Evolutionary conservation across 1,140 invertebrate species (phyloP).

Genomic region (Meloidogyne floridensis): DNA sequence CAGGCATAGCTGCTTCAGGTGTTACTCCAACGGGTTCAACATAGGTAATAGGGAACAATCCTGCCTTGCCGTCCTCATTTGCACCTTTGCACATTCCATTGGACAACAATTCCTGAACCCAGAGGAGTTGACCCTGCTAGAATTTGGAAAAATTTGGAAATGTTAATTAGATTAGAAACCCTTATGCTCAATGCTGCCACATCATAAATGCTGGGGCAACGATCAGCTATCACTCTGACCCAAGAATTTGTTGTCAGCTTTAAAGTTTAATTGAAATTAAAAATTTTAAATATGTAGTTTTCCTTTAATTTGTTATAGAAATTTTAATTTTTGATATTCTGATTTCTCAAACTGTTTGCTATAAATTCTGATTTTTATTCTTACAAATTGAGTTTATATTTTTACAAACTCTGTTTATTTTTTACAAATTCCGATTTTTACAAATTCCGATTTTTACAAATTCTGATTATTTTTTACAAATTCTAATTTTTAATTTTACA

Average conservation of each 20-base stretch:
- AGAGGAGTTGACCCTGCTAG: conserved; percentile 51
- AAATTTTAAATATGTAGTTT: background rate
- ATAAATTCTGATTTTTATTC: background rate
- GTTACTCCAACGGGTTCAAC: conserved; percentile 31
- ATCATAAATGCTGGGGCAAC: conserved; percentile 53
- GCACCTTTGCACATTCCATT: conserved; percentile 51
- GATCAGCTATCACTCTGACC: conserved; percentile 47
- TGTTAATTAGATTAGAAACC: conserved; percentile 33
- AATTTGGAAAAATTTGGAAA: conserved; percentile 30
- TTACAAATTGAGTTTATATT: too few species aligned
- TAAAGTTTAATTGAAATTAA: background rate
- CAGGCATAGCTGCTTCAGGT: background rate
- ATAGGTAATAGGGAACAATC: conserved; percentile 48
- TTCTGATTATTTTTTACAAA: background rate
- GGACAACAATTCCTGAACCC: conserved; percentile 44
- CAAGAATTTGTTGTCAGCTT: conserved; percentile 18
- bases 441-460: background rate
- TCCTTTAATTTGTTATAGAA: background rate
- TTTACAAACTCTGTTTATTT: background rate
- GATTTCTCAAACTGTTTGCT: background rate
- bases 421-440: background rate
- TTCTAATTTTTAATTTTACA: too few species aligned
- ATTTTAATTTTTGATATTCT: too few species aligned
- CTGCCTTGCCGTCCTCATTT: conserved; percentile 37
- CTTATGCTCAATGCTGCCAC: conserved; percentile 44